A percentile compares a stretch with the other conserved stretches of the same genome.
phyloP scores from a whole-genome alignment of 2,797 vertebrate species.

The Channallabes apus region DNA sequence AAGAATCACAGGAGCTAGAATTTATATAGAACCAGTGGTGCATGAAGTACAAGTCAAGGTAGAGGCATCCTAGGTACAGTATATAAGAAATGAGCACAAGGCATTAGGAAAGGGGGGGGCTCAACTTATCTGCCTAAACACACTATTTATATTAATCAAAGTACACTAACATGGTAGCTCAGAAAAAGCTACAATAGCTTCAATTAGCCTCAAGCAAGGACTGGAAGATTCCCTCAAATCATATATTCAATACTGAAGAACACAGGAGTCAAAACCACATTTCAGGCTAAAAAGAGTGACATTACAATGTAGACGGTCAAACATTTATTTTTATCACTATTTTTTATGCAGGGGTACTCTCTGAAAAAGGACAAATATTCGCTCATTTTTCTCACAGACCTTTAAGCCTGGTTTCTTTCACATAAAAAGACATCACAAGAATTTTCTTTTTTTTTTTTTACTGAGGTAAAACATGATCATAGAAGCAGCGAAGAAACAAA shows the following conservation, averaged over 20 bases:
- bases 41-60: no score
- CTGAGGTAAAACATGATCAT: background rate
- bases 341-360: background rate
- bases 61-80: no score
- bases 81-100: background rate
- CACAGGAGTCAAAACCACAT: background rate
- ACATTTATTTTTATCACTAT: background rate
- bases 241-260: background rate
- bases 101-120: no score
- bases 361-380: background rate
- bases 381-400: background rate
- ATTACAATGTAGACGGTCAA: background rate
- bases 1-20: background rate
- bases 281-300: background rate
- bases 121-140: background rate
- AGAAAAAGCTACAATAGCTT: background rate
- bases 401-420: background rate
- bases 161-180: no score
- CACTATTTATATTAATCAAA: background rate
- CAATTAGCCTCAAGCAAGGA: background rate
- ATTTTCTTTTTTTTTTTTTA: background rate
- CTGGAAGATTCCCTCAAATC: background rate
- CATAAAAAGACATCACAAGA: constrained; percentile 2
- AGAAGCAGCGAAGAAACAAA: constrained; percentile 8
- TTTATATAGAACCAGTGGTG: background rate